These are phyloP conservation scores for Halesus radiatus DNA, from an alignment of 1,140 invertebrate genomes.

Conservation along the genomic window DNA sequence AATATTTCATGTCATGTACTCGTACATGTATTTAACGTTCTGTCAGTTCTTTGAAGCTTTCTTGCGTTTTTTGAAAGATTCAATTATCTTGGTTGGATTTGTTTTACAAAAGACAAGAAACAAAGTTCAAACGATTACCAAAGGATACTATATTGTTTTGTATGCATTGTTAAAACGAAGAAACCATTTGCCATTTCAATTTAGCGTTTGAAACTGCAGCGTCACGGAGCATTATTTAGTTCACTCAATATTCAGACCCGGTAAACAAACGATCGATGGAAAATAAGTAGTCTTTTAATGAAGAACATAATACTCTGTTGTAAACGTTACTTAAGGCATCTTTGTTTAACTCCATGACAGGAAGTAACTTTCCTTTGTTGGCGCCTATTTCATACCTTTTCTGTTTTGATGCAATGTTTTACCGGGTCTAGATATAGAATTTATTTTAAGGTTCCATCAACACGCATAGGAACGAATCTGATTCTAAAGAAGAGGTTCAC, in stretches of 20 bases:
- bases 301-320: conserved; percentile 9
- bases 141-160: too few relatives aligned
- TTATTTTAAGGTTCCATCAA: not conserved
- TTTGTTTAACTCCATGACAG: not conserved
- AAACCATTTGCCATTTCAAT: too few relatives aligned
- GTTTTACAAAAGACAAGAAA: too few relatives aligned
- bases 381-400: not conserved
- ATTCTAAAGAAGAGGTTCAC: too few relatives aligned
- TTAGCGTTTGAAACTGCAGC: not conserved
- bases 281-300: conserved; percentile 1
- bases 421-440: not conserved
- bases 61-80: too few relatives aligned
- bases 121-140: too few relatives aligned
- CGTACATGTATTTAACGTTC: too few relatives aligned
- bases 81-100: too few relatives aligned
- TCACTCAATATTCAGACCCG: conserved; percentile 14
- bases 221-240: conserved; percentile 30
- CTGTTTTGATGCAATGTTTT: not conserved
- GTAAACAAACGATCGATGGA: not conserved
- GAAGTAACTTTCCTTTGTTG: not conserved
- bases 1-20: too few relatives aligned
- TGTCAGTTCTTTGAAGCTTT: too few relatives aligned
- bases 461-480: not conserved
- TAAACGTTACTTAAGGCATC: not conserved
- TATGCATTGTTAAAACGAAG: too few relatives aligned